Conservation (phyloP, 2,113 vertebrate species). For the Struthio camelus region DNA sequence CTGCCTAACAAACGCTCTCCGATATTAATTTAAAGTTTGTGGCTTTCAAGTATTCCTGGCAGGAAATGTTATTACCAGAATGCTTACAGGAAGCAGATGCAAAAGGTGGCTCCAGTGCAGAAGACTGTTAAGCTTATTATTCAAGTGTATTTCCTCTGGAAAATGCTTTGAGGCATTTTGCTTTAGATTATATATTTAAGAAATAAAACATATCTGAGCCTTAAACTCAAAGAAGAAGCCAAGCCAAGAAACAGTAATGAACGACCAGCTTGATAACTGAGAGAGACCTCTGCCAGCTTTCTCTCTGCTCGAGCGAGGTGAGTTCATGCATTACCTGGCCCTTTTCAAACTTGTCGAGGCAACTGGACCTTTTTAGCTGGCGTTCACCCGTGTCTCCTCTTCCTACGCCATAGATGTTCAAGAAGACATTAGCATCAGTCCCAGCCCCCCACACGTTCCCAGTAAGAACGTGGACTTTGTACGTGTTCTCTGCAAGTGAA, state of each 20-base stretch:
- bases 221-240: background rate
- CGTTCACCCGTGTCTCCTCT: constrained; percentile 93
- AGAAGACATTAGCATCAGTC: constrained; percentile 91
- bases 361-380: constrained; percentile 86
- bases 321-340: constrained; percentile 81
- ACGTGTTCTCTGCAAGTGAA: constrained; percentile 76
- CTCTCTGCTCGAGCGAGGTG: background rate
- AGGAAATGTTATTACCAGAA: background rate
- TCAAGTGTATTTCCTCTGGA: background rate
- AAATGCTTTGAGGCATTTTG: background rate
- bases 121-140: background rate
- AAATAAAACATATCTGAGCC: background rate
- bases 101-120: background rate
- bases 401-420: constrained; percentile 88
- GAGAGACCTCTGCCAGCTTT: background rate
- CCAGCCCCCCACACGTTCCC: constrained; percentile 87
- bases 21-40: background rate
- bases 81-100: background rate
- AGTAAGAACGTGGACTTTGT: constrained; percentile 90
- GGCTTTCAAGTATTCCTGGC: background rate
- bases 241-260: background rate
- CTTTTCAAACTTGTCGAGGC: constrained; percentile 95
- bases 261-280: background rate
- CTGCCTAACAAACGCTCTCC: background rate
- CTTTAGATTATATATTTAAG: background rate